These are phyloP conservation scores for Xyrichtys novacula DNA, from an alignment of 2,797 vertebrate species.

Conservation along the genomic window DNA sequence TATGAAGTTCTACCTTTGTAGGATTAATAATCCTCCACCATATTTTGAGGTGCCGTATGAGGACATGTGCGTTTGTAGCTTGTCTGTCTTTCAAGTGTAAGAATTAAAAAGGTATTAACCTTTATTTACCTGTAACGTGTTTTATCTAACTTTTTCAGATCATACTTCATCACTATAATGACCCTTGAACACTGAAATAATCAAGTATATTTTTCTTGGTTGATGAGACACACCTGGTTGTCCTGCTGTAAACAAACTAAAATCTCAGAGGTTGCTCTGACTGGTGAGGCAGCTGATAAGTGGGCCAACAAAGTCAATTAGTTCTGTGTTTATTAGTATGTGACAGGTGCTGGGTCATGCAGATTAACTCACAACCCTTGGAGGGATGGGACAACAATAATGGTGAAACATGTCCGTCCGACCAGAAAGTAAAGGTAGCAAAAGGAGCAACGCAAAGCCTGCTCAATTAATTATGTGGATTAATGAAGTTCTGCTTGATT, in stretches of 20 bases:
- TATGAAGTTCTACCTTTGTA: too few relatives aligned
- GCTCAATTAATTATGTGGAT: constrained; percentile 88
- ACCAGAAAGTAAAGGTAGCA: constrained; percentile 88
- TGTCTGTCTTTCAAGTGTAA: neutral
- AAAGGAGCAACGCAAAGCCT: constrained; percentile 84
- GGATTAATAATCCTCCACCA: neutral
- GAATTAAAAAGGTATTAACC: neutral
- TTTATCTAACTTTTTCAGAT: constrained; percentile 24
- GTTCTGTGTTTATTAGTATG: constrained; percentile 88
- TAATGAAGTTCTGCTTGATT: constrained; percentile 90
- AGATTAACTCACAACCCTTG: constrained; percentile 88
- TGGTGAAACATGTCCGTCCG: constrained; percentile 85
- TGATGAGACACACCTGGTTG: constrained; percentile 64
- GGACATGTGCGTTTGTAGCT: neutral
- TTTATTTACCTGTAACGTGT: neutral
- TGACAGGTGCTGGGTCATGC: constrained; percentile 87
- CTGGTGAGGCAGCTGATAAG: constrained; percentile 74
- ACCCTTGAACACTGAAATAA: constrained; percentile 49
- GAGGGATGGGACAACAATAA: constrained; percentile 86
- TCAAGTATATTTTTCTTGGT: constrained; percentile 55
- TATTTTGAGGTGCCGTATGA: neutral
- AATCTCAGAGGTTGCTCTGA: constrained; percentile 67
- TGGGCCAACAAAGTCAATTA: constrained; percentile 86
- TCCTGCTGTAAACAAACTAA: constrained; percentile 74
- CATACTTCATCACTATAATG: constrained; percentile 37